Percentiles rank a stretch among this genome's conserved stretches.
These are phyloP conservation scores for Boleophthalmus pectinirostris DNA, from an alignment of 2,113 vertebrate species.

Conservation along the genomic window DNA sequence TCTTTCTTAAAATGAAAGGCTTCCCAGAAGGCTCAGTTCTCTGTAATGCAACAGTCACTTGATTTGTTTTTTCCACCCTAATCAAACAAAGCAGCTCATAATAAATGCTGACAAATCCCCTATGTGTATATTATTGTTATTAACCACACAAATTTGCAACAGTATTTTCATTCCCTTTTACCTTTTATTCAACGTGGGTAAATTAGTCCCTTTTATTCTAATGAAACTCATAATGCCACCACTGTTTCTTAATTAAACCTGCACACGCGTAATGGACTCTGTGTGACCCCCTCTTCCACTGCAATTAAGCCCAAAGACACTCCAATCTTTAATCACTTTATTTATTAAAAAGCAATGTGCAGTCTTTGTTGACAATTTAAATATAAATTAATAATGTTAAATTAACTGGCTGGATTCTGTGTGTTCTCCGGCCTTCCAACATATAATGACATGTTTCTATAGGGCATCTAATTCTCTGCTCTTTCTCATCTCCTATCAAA, in stretches of 20 bases:
- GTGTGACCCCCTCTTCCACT: conserved; percentile 14
- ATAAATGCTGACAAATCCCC: neutral
- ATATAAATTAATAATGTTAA: conserved; percentile 29
- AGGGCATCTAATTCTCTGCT: conserved; percentile 59
- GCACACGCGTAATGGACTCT: neutral
- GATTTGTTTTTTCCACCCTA: neutral
- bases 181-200: conserved; percentile 1
- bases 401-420: conserved; percentile 42
- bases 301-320: conserved; percentile 23
- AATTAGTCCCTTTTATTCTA: conserved; percentile 46
- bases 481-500: conserved; percentile 32
- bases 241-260: conserved; percentile 9
- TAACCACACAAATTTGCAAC: conserved; percentile 13
- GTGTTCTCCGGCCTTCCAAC: conserved; percentile 33
- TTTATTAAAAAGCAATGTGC: conserved; percentile 34
- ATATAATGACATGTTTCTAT: conserved; percentile 53
- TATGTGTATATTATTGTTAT: neutral
- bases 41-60: neutral
- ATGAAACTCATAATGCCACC: conserved; percentile 6
- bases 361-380: conserved; percentile 20
- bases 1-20: neutral
- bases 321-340: conserved; percentile 16
- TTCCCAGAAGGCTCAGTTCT: neutral
- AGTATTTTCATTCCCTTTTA: conserved; percentile 5
- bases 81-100: neutral